Conservation (phyloP, 2,797 vertebrate species). For the Neosilurus hyrtlii region DNA sequence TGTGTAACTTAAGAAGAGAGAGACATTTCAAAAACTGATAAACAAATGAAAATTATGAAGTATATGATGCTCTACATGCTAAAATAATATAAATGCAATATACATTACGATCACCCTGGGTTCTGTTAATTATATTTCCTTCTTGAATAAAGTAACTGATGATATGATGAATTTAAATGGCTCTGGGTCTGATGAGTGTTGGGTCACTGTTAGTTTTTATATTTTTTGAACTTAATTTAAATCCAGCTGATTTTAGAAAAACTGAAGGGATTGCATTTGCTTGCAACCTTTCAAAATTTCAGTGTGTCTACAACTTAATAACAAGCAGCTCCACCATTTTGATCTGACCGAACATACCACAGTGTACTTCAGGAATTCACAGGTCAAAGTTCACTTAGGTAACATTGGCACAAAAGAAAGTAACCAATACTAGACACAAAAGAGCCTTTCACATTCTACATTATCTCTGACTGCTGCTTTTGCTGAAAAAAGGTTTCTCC, state of each 20-base stretch:
- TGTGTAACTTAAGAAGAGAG: too few relatives aligned
- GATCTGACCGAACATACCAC: background rate
- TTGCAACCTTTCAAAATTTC: background rate
- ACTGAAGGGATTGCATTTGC: background rate
- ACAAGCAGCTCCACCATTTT: background rate
- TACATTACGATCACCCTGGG: background rate
- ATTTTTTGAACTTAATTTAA: background rate
- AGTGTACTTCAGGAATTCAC: background rate
- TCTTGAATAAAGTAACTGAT: background rate
- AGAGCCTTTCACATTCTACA: background rate
- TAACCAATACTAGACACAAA: background rate
- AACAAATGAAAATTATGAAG: background rate
- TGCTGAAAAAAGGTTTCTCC: background rate
- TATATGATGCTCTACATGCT: background rate
- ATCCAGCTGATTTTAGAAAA: background rate
- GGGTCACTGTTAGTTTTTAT: background rate
- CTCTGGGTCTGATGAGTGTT: background rate
- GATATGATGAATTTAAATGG: background rate
- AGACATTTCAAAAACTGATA: too few relatives aligned
- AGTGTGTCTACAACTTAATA: background rate
- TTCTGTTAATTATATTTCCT: background rate
- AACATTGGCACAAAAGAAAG: background rate
- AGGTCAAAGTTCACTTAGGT: background rate
- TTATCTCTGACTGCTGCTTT: background rate
- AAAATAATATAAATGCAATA: background rate